Conservation (phyloP, 2,113 vertebrate genomes). For the Anoplopoma fimbria region DNA sequence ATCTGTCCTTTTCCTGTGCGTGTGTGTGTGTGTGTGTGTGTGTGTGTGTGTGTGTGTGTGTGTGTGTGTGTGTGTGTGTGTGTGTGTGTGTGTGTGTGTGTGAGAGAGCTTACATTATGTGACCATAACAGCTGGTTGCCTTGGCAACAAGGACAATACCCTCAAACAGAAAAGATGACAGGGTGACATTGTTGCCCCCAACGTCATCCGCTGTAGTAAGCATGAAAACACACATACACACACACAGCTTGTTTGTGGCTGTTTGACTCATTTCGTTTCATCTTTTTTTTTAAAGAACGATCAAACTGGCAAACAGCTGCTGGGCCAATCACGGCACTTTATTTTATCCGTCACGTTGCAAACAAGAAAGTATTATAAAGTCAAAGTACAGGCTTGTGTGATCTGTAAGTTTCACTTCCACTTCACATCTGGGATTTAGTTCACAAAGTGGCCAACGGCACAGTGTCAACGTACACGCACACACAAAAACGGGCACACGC, state of each 20-base stretch:
- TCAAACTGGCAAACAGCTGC: neutral
- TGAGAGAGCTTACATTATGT: conserved; percentile 14
- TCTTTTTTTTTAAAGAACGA: neutral
- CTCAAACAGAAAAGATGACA: conserved; percentile 59
- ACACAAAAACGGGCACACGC: neutral
- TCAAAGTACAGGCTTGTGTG: neutral
- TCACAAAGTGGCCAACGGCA: conserved; percentile 6
- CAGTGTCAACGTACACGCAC: neutral
- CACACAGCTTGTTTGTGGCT: neutral
- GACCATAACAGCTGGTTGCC: conserved; percentile 75
- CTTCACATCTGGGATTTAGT: conserved; percentile 13
- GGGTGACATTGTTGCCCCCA: conserved; percentile 56
- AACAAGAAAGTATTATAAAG: neutral
- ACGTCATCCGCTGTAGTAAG: conserved; percentile 56
- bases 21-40: neutral
- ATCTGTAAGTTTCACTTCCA: conserved; percentile 35
- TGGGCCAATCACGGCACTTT: conserved; percentile 17
- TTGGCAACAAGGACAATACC: conserved; percentile 70
- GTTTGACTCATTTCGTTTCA: neutral
- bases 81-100: neutral
- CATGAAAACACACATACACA: conserved; percentile 24
- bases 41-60: neutral
- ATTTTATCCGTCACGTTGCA: neutral
- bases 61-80: neutral
- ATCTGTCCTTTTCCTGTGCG: conserved; percentile 56